Conservation (phyloP, 2,797 vertebrate genomes). For the Sardinella longiceps region DNA sequence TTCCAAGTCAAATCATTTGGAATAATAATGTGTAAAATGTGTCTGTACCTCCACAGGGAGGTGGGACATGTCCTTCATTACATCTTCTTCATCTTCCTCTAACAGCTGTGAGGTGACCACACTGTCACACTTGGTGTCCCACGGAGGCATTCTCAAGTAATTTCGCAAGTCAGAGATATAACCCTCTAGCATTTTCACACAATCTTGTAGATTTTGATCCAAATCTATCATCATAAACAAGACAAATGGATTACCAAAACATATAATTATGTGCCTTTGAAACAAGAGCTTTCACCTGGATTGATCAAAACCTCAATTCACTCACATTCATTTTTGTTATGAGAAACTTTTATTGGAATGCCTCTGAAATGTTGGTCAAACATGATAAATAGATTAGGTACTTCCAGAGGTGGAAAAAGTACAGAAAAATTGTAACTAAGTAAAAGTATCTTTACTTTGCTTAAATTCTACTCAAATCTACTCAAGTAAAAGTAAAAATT, state of each 20-base stretch:
- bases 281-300: background rate
- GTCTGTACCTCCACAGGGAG: slow-evolving; percentile 66
- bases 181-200: slow-evolving; percentile 79
- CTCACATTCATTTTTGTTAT: background rate
- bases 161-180: slow-evolving; percentile 84
- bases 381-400: background rate
- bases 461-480: too few relatives aligned
- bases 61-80: slow-evolving; percentile 60
- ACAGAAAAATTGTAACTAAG: too few relatives aligned
- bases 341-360: background rate
- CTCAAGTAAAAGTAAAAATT: too few relatives aligned
- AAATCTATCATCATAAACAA: slow-evolving; percentile 70
- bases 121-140: slow-evolving; percentile 40
- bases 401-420: too few relatives aligned
- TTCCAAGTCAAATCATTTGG: background rate
- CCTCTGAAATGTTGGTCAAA: background rate
- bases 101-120: background rate
- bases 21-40: background rate
- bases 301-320: background rate
- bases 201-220: slow-evolving; percentile 74
- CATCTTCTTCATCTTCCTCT: slow-evolving; percentile 35
- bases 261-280: background rate
- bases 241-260: background rate
- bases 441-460: too few relatives aligned
- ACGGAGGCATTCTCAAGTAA: slow-evolving; percentile 87